Conservation (phyloP, 2,888 invertebrate genomes). For the Brassicogethes aeneus region DNA sequence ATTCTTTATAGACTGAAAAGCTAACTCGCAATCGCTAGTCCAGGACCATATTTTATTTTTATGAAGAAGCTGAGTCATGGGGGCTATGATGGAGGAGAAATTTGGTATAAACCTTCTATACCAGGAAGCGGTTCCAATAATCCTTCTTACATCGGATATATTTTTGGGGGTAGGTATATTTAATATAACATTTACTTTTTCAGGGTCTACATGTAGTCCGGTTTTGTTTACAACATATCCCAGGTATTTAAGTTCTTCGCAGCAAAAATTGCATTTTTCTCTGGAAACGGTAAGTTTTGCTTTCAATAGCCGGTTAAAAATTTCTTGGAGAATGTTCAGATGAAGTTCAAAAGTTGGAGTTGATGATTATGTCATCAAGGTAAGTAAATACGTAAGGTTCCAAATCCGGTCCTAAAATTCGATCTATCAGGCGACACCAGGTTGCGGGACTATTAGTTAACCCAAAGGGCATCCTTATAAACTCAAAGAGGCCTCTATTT, state of each 20-base stretch:
- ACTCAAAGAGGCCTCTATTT: no score
- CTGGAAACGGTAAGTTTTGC: conserved; percentile 10
- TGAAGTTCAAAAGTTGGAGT: conserved; percentile 7
- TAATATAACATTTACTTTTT: conserved; percentile 7
- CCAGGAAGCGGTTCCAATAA: no score
- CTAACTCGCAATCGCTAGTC: conserved; percentile 4
- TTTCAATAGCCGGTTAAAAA: conserved; percentile 1
- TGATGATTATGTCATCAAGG: conserved; percentile 10
- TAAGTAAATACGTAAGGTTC: conserved; percentile 10
- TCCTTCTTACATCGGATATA: conserved; percentile 10
- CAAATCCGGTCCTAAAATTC: conserved; percentile 5
- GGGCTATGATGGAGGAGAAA: conserved; percentile 10
- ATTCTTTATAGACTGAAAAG: conserved; percentile 7
- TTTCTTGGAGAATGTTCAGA: conserved; percentile 2
- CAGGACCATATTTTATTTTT: conserved; percentile 8
- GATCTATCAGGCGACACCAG: conserved; percentile 1
- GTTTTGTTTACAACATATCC: conserved; percentile 8
- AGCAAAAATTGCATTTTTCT: conserved; percentile 8
- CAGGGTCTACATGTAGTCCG: conserved; percentile 9
- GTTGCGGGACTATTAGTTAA: no score
- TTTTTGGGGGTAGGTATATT: conserved; percentile 9
- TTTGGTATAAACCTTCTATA: conserved; percentile 11
- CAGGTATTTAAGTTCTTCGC: conserved; percentile 5
- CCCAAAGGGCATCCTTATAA: no score
- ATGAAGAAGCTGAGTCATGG: conserved; percentile 9